Evolutionary conservation across 2,113 vertebrate genomes (phyloP).

Genomic region (Onychostoma macrolepis): DNA sequence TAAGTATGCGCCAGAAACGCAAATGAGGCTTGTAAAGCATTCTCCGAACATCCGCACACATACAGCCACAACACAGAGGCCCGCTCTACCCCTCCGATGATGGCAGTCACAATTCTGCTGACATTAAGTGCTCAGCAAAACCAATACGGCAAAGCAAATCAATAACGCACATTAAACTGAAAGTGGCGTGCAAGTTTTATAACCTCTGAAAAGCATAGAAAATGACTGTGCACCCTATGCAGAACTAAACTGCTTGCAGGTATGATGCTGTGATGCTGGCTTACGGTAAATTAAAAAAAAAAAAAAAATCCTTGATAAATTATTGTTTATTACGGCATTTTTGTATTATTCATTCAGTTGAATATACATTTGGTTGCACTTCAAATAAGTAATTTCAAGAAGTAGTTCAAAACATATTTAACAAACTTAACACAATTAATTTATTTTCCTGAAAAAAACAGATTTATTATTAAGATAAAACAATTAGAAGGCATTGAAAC

Average conservation of each 20-base stretch:
- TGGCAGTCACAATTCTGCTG: slow-evolving; percentile 13
- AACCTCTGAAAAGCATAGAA: not conserved
- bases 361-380: not conserved
- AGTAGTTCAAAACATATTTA: not conserved
- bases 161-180: slow-evolving; percentile 23
- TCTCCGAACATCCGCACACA: slow-evolving; percentile 8
- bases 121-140: slow-evolving; percentile 21
- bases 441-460: not conserved
- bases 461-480: too few species aligned
- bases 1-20: slow-evolving; percentile 2
- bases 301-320: not conserved
- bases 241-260: not conserved
- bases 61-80: not conserved
- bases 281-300: not conserved
- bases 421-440: not conserved
- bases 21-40: slow-evolving; percentile 32
- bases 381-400: not conserved
- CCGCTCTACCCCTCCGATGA: not conserved
- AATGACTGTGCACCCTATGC: not conserved
- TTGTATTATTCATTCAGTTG: not conserved
- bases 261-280: not conserved
- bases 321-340: not conserved
- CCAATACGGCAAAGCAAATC: slow-evolving; percentile 22
- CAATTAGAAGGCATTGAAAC: not conserved
- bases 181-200: not conserved